Evolutionary conservation across 30 jellyfish, hydroid and myxozoan species (phyloP).

Genomic region (Aurelia sp.): DNA sequence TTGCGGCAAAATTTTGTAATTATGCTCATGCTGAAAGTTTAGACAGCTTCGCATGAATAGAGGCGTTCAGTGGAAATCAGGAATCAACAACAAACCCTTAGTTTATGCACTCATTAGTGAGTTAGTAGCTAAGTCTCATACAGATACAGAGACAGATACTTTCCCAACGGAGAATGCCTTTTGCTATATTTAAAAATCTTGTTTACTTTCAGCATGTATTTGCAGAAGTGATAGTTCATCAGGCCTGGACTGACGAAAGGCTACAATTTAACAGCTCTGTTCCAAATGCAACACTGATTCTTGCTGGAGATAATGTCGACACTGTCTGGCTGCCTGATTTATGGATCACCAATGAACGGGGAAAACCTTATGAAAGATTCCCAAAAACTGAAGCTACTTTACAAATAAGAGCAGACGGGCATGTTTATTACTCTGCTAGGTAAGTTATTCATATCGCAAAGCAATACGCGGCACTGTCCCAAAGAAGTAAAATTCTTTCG

Average conservation of each 20-base stretch:
- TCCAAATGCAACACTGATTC: constrained; percentile 20
- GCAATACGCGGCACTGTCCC: too few species aligned
- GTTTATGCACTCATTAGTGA: too few species aligned
- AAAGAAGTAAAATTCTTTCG: too few species aligned
- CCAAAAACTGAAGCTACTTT: neutral
- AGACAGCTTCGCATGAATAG: too few species aligned
- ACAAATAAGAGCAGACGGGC: neutral
- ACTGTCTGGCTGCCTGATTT: constrained; percentile 45
- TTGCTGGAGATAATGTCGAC: constrained; percentile 22
- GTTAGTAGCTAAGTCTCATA: too few species aligned
- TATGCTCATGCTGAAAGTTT: too few species aligned
- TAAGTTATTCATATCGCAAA: neutral
- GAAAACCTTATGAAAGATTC: neutral
- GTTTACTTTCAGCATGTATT: constrained; percentile 29
- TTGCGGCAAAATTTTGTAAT: too few species aligned
- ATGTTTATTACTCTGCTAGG: constrained; percentile 6
- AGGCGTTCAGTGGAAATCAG: too few species aligned
- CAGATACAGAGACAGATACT: too few species aligned
- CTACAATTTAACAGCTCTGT: constrained; percentile 29
- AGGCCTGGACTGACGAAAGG: constrained; percentile 41
- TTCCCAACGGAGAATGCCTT: too few species aligned
- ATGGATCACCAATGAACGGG: constrained; percentile 39
- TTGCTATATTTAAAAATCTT: neutral
- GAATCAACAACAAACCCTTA: too few species aligned
- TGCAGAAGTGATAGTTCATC: constrained; percentile 23